Conservation (phyloP, 1,140 invertebrate genomes). For the Drosophila setifemur region DNA sequence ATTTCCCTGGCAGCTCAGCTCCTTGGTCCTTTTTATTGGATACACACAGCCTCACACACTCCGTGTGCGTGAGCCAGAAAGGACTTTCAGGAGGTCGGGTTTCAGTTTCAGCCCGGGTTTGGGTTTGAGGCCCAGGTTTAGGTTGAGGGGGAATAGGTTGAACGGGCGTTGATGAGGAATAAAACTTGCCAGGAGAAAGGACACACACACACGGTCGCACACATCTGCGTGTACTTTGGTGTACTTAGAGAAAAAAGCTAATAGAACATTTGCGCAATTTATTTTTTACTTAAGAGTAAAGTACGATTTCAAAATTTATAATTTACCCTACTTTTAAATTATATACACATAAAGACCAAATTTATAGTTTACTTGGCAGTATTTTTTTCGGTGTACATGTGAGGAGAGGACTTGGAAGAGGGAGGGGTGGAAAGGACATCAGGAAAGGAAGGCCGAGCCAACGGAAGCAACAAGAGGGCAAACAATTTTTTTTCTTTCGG, state of each 20-base stretch:
- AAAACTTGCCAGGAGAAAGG: slow-evolving; percentile 37
- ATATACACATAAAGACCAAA: no score
- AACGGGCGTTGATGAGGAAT: slow-evolving; percentile 58
- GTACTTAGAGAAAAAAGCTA: not conserved
- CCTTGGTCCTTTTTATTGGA: slow-evolving; percentile 54
- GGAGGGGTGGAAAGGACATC: slow-evolving; percentile 8
- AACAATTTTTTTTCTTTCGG: slow-evolving; percentile 43
- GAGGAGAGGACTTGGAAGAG: not conserved
- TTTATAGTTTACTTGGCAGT: not conserved
- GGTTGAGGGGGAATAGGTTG: slow-evolving; percentile 22
- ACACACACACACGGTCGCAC: slow-evolving; percentile 3
- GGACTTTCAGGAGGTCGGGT: slow-evolving; percentile 27
- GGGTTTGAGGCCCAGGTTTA: not conserved
- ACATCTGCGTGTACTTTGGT: slow-evolving; percentile 42
- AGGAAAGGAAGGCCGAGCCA: slow-evolving; percentile 27
- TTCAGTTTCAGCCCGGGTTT: not conserved
- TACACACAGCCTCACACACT: slow-evolving; percentile 48
- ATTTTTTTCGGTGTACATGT: not conserved
- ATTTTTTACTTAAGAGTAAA: no score
- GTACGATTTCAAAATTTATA: no score
- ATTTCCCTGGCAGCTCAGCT: slow-evolving; percentile 18
- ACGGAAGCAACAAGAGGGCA: slow-evolving; percentile 75
- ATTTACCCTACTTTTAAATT: no score
- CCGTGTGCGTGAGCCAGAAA: slow-evolving; percentile 21
- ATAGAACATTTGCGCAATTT: no score